Evolutionary conservation across 2,113 vertebrate genomes (phyloP).

Genomic region (Pseudolaguvia tuberculata): DNA sequence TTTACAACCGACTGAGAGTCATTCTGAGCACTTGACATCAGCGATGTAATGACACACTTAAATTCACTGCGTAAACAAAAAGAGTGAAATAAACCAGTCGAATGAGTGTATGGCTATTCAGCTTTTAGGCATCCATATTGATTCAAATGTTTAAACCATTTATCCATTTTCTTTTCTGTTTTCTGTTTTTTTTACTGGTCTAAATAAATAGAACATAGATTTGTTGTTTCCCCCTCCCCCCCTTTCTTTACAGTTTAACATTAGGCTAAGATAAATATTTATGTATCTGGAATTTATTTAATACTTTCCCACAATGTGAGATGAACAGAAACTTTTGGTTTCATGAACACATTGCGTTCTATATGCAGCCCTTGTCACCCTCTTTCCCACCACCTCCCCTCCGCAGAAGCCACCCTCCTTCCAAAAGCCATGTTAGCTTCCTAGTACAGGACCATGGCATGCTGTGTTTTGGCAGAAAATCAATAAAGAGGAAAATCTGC

Average conservation of each 20-base stretch:
- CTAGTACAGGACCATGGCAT: conserved; percentile 87
- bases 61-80: conserved; percentile 80
- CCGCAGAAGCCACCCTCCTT: not conserved
- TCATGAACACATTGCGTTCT: conserved; percentile 62
- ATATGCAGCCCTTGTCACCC: conserved; percentile 50
- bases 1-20: conserved; percentile 97
- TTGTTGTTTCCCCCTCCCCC: too few species aligned
- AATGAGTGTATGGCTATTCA: conserved; percentile 49
- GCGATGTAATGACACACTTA: conserved; percentile 83
- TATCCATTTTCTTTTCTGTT: too few species aligned
- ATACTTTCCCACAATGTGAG: conserved; percentile 14
- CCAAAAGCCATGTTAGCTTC: conserved; percentile 53
- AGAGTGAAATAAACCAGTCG: conserved; percentile 54
- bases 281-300: too few species aligned
- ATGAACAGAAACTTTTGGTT: conserved; percentile 26
- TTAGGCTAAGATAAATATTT: not conserved
- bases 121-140: not conserved
- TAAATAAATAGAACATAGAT: too few species aligned
- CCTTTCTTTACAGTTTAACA: not conserved
- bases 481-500: conserved; percentile 98
- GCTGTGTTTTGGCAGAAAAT: conserved; percentile 99
- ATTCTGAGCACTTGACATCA: conserved; percentile 96
- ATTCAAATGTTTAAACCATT: not conserved
- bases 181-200: too few species aligned
- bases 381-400: not conserved